A percentile compares a stretch with the other conserved stretches of the same genome.
phyloP scores from a whole-genome alignment of 2,113 vertebrate genomes.

The Thalassarche chlororhynchos region DNA sequence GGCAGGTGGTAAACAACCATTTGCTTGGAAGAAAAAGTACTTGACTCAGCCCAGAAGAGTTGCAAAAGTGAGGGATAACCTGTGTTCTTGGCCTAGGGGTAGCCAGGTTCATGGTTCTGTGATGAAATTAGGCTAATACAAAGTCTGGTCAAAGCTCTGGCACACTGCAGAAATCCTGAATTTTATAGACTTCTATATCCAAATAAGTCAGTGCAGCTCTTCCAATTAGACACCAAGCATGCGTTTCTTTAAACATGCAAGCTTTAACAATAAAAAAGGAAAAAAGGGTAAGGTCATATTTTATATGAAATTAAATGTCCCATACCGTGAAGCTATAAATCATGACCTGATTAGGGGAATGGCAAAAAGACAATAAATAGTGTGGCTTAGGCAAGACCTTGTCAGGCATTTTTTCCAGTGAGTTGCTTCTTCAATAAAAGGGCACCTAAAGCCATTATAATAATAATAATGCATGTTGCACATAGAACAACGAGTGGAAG shows the following conservation, averaged over 20 bases:
- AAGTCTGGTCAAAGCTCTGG: background rate
- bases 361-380: background rate
- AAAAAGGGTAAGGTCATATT: background rate
- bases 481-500: background rate
- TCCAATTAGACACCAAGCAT: background rate
- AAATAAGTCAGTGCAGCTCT: background rate
- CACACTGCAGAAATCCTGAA: background rate
- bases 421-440: background rate
- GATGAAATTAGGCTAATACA: background rate
- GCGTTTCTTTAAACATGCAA: fast-evolving
- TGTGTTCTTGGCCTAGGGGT: background rate
- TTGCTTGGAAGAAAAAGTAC: background rate
- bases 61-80: background rate
- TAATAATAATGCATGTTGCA: fast-evolving
- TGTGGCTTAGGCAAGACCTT: background rate
- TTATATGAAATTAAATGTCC: background rate
- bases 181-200: background rate
- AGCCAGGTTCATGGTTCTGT: background rate
- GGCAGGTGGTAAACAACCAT: too few relatives aligned
- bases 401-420: background rate
- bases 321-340: background rate
- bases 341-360: background rate
- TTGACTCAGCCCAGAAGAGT: background rate
- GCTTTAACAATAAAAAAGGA: background rate
- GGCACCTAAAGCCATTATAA: background rate